Percentiles rank a stretch among this genome's conserved stretches.
Conservation (phyloP, 2,888 invertebrate genomes). For the Philereme vetulata region DNA sequence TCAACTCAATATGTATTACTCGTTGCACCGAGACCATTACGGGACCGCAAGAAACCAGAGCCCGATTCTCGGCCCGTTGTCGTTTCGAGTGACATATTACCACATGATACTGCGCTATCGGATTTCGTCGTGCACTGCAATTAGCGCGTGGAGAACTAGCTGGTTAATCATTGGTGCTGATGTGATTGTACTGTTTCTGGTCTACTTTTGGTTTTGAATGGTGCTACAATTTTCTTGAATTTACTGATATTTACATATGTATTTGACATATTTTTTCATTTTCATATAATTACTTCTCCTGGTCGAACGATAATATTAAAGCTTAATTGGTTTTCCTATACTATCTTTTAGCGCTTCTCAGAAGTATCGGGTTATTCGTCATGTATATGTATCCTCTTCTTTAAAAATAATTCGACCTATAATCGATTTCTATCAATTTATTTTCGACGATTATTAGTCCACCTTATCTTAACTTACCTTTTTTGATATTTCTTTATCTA, state of each 20-base stretch:
- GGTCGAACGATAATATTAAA: no score
- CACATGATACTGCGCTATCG: constrained; percentile 66
- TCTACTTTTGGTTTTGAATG: constrained; percentile 30
- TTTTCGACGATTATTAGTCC: background rate
- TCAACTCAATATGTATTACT: constrained; percentile 51
- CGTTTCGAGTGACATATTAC: constrained; percentile 71
- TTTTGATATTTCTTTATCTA: constrained; percentile 1
- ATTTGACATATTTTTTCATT: no score
- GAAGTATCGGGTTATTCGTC: no score
- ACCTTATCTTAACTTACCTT: background rate
- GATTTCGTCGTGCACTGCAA: constrained; percentile 67
- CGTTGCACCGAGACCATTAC: constrained; percentile 45
- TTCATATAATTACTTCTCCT: no score
- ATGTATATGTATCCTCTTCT: no score
- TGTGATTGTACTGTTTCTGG: constrained; percentile 39
- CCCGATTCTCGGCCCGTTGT: constrained; percentile 46
- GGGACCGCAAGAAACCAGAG: constrained; percentile 66
- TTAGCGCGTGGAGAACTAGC: constrained; percentile 63
- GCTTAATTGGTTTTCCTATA: no score
- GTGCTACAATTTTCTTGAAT: constrained; percentile 1
- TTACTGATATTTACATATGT: no score
- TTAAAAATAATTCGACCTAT: no score
- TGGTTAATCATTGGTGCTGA: constrained; percentile 35
- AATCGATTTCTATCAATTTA: no score
- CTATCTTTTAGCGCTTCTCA: no score